These are phyloP conservation scores for Papilio glaucus DNA, from an alignment of 1,140 invertebrate species.

Conservation along the genomic window DNA sequence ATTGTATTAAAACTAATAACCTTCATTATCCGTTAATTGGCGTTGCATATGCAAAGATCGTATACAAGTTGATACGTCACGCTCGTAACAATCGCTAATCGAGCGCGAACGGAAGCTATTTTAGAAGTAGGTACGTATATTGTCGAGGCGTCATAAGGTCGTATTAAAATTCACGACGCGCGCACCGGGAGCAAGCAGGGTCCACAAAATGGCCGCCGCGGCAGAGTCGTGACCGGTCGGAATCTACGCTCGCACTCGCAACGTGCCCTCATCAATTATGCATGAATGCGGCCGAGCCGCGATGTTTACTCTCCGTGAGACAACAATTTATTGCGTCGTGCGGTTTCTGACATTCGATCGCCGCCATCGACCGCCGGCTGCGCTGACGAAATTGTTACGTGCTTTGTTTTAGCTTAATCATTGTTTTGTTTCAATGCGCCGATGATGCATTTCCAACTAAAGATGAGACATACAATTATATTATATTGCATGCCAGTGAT, in stretches of 20 bases:
- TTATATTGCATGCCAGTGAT: neutral
- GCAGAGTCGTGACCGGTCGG: constrained; percentile 79
- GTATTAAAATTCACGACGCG: constrained; percentile 74
- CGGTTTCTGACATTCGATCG: constrained; percentile 79
- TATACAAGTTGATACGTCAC: constrained; percentile 55
- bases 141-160: constrained; percentile 57
- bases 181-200: constrained; percentile 63
- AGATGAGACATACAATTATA: neutral
- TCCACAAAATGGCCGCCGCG: constrained; percentile 78
- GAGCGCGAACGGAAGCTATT: constrained; percentile 53
- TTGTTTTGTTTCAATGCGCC: constrained; percentile 29
- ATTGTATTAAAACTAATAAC: constrained; percentile 78
- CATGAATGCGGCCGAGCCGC: constrained; percentile 79
- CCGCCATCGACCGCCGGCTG: constrained; percentile 45
- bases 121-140: constrained; percentile 50
- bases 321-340: constrained; percentile 81
- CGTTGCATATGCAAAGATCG: constrained; percentile 56
- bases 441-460: neutral
- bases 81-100: constrained; percentile 55
- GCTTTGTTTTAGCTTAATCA: constrained; percentile 30
- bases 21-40: constrained; percentile 72
- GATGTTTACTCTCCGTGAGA: constrained; percentile 81
- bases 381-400: constrained; percentile 60
- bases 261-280: constrained; percentile 80
- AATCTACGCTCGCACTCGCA: constrained; percentile 73